Conservation (phyloP, 1,140 invertebrate species). For the Nasonia longicornis region DNA sequence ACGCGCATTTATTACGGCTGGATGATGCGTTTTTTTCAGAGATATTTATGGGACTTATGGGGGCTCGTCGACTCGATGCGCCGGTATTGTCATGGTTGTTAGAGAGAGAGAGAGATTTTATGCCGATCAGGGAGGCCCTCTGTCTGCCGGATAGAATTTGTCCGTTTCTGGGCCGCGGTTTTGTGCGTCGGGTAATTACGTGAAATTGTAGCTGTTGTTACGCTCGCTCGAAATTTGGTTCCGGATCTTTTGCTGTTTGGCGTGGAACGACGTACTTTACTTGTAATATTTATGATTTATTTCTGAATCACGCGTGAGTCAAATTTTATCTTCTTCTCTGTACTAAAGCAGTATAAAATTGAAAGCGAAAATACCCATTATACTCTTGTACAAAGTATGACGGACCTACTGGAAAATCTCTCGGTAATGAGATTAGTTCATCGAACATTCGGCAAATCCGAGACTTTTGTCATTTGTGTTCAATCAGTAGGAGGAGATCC, state of each 20-base stretch:
- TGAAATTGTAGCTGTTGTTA: no score
- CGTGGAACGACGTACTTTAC: no score
- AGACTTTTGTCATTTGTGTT: background rate
- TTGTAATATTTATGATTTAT: background rate
- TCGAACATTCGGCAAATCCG: background rate
- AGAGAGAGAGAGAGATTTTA: conserved; percentile 20
- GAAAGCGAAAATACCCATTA: no score
- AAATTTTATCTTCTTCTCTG: background rate
- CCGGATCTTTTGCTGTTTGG: no score
- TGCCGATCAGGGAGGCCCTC: conserved; percentile 10
- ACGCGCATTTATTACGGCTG: conserved; percentile 10
- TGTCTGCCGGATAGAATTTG: no score
- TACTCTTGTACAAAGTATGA: no score
- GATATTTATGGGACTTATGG: conserved; percentile 33
- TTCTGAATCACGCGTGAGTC: background rate
- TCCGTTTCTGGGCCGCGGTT: no score
- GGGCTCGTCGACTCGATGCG: background rate
- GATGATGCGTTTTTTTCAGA: conserved; percentile 16
- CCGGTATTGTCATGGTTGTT: background rate
- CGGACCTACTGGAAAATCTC: background rate
- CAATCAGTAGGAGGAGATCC: conserved; percentile 13
- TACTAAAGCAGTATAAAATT: no score
- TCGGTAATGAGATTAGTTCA: conserved; percentile 1
- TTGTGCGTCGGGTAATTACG: no score
- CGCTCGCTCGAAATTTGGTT: no score